Percentiles rank a stretch among this genome's conserved stretches.
Evolutionary conservation across 2,113 vertebrate species (phyloP).

Genomic region (Aplodontia rufa): DNA sequence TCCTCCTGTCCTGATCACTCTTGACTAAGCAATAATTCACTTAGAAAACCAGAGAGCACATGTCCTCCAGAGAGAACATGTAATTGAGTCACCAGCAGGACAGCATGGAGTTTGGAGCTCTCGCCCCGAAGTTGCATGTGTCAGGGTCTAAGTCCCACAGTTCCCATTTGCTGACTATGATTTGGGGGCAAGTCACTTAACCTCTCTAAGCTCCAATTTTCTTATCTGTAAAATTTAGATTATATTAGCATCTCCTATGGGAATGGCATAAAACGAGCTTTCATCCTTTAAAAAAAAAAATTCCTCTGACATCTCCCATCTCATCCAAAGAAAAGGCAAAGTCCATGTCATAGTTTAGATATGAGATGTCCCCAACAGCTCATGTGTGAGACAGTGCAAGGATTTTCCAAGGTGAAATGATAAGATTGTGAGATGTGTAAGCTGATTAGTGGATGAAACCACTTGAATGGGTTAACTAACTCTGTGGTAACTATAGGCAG

Average conservation of each 20-base stretch:
- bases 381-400: too few relatives aligned
- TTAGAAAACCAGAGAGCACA: neutral
- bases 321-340: neutral
- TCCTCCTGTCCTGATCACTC: neutral
- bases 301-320: neutral
- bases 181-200: neutral
- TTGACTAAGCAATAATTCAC: neutral
- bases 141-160: neutral
- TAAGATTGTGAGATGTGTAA: too few relatives aligned
- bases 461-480: too few relatives aligned
- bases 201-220: neutral
- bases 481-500: too few relatives aligned
- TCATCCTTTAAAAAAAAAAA: neutral
- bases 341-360: too few relatives aligned
- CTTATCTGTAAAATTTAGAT: neutral
- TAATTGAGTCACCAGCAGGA: neutral
- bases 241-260: neutral
- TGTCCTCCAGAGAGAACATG: neutral
- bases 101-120: too few relatives aligned
- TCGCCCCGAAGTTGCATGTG: accelerated
- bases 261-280: neutral
- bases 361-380: too few relatives aligned
- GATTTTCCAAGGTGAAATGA: too few relatives aligned
- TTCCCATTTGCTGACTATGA: neutral
- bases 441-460: too few relatives aligned